A percentile compares a stretch with the other conserved stretches of the same genome.
phyloP scores from a whole-genome alignment of 2,888 invertebrate species.

The Conistra vaccinii region DNA sequence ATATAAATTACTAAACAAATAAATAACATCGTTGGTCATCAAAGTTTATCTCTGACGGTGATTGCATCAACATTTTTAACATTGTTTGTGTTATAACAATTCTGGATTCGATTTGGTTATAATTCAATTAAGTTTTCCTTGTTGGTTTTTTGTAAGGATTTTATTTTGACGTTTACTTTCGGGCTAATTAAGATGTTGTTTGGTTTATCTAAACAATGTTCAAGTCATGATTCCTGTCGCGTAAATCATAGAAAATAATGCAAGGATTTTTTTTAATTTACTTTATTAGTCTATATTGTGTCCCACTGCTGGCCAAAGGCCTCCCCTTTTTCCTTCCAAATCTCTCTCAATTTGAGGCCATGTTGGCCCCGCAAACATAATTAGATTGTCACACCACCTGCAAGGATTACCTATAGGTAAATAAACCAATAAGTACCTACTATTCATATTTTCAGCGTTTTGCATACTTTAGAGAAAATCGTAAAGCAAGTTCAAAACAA shows the following conservation, averaged over 20 bases:
- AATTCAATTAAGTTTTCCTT: slow-evolving; percentile 56
- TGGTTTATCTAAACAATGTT: background rate
- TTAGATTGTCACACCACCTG: too few relatives aligned
- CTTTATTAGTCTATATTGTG: too few relatives aligned
- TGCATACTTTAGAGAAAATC: background rate
- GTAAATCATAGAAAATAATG: background rate
- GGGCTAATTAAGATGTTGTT: slow-evolving; percentile 22
- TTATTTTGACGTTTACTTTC: slow-evolving; percentile 30
- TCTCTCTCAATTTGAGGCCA: too few relatives aligned
- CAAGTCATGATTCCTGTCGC: background rate
- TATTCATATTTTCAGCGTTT: background rate
- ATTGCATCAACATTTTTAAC: slow-evolving; percentile 76
- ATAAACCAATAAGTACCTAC: background rate
- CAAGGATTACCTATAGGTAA: background rate
- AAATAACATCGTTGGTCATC: slow-evolving; percentile 89
- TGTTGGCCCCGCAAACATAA: too few relatives aligned
- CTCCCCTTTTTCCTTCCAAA: too few relatives aligned
- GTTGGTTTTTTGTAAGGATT: slow-evolving; percentile 24
- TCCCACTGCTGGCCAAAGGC: too few relatives aligned
- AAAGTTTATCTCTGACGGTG: slow-evolving; percentile 81
- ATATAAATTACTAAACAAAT: slow-evolving; percentile 91
- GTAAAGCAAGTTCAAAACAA: slow-evolving; percentile 2
- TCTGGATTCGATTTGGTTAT: slow-evolving; percentile 46
- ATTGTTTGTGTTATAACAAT: slow-evolving; percentile 70
- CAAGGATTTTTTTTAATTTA: too few relatives aligned